Evolutionary conservation across 2,888 invertebrate genomes (phyloP), one percentile per base, ranked within the genome.

Genomic region (Mesochorus sp.): DNA sequence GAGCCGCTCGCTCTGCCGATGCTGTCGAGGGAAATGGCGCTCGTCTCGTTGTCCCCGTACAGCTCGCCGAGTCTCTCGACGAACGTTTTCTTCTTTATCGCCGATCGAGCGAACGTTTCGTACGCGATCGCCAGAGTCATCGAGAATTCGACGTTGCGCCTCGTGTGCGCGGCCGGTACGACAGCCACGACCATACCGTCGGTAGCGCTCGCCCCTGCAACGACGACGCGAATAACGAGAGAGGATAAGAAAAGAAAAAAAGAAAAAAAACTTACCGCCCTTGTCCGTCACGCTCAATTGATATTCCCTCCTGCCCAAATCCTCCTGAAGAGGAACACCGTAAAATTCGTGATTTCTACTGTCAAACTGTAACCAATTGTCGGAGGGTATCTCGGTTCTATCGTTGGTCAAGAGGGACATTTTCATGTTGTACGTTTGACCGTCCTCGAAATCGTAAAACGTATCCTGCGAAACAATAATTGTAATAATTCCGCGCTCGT

Each of bases 321-420:
- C 95, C 0, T 92, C 92, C 0, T 94, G 92, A 77, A 95, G 92
- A 0, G 97, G 97, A 64, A 98, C 93, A 0, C 98, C 98, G 88
- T 94, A 97, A 91, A 98, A 96, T 91, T 97, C 97, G 86, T 97
- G 96, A 91, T 97, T 97, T 86, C 95, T 95, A 0, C 93, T 92
- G 89, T 98, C 97, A 88, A 98, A 97, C 90, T 97, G 97, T 80
- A 98, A 91, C 98, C 98, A 98, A 88, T 95, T 95, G 10, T 94
- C 92, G 0, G 93, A 86, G 3, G 94, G 93, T 24, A 97, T 92
- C 55, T 94, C 93, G 3, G 93, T 93, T 71, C 95, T 93, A 84
- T 97, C 95, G 81, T 93, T 94, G 75, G 95, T 95, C 53, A 96
- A 92, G 0, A 97, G 92, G 0, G 95, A 94, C 80, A 98, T 92